Evolutionary conservation across 2,797 vertebrate genomes (phyloP).

Genomic region (Fundulus diaphanus): DNA sequence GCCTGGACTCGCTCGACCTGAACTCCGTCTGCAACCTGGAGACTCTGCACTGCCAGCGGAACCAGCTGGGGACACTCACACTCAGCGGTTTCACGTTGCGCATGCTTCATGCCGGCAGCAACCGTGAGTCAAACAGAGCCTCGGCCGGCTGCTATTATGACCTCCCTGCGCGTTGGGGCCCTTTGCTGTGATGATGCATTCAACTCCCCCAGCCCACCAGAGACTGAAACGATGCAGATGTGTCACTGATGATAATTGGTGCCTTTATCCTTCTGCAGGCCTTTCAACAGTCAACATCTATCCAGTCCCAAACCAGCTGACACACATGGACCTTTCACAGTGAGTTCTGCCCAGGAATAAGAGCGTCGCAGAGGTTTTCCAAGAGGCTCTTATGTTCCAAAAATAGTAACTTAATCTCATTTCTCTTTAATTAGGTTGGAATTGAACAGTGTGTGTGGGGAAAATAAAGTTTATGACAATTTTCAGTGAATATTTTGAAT

Average conservation of each 20-base stretch:
- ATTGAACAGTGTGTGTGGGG: neutral
- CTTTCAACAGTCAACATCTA: constrained; percentile 89
- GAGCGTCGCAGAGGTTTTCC: constrained; percentile 8
- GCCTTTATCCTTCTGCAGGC: constrained; percentile 78
- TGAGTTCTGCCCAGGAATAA: constrained; percentile 76
- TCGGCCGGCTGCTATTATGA: constrained; percentile 28
- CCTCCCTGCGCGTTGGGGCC: constrained; percentile 29
- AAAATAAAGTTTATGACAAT: neutral
- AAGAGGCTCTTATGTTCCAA: constrained; percentile 17
- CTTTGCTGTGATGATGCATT: constrained; percentile 14
- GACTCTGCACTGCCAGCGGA: constrained; percentile 92
- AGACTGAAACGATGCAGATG: constrained; percentile 27
- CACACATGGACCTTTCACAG: constrained; percentile 91
- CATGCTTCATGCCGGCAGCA: constrained; percentile 86
- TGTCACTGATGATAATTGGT: constrained; percentile 37
- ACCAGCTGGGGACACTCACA: constrained; percentile 88
- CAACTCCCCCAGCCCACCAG: constrained; percentile 8
- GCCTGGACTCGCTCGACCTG: constrained; percentile 87
- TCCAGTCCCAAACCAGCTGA: constrained; percentile 90
- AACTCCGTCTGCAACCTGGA: constrained; percentile 89
- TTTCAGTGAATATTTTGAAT: neutral
- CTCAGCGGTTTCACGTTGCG: constrained; percentile 92
- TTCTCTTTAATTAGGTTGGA: neutral
- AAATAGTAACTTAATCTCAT: constrained; percentile 13
- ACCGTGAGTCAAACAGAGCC: constrained; percentile 82